Conservation (phyloP, 2,113 vertebrate species). For the Pitta sordida region DNA sequence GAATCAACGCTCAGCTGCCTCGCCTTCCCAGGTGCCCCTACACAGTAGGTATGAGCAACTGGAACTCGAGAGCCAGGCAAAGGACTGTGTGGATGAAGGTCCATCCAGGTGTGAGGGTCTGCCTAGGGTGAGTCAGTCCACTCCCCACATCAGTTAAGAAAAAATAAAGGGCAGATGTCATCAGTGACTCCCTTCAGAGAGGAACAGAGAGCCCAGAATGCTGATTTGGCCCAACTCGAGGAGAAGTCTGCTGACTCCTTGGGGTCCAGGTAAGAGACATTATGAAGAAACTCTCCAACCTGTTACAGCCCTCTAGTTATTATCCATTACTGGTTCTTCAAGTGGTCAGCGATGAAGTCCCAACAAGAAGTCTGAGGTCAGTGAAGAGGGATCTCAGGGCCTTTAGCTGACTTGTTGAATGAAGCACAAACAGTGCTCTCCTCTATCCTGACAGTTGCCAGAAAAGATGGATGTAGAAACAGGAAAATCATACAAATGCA, state of each 20-base stretch:
- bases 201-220: neutral
- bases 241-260: neutral
- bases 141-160: neutral
- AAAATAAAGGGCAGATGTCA: neutral
- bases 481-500: neutral
- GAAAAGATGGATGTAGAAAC: neutral
- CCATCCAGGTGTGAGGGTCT: neutral
- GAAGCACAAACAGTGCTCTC: accelerated
- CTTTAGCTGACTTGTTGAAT: neutral
- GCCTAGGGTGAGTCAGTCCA: neutral
- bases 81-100: neutral
- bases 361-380: neutral
- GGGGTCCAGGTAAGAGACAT: neutral
- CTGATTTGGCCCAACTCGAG: neutral
- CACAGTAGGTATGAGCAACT: neutral
- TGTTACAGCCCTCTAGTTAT: neutral
- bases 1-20: neutral
- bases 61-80: neutral
- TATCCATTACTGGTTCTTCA: neutral
- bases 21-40: neutral
- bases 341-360: neutral
- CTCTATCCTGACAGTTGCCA: neutral
- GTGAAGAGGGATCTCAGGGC: neutral
- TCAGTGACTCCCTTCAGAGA: too few species aligned
- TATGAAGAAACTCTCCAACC: neutral